Percentiles rank a stretch among this genome's conserved stretches.
Conservation (phyloP, 2,888 invertebrate genomes). For the Mesorhabditis spiculigera region DNA sequence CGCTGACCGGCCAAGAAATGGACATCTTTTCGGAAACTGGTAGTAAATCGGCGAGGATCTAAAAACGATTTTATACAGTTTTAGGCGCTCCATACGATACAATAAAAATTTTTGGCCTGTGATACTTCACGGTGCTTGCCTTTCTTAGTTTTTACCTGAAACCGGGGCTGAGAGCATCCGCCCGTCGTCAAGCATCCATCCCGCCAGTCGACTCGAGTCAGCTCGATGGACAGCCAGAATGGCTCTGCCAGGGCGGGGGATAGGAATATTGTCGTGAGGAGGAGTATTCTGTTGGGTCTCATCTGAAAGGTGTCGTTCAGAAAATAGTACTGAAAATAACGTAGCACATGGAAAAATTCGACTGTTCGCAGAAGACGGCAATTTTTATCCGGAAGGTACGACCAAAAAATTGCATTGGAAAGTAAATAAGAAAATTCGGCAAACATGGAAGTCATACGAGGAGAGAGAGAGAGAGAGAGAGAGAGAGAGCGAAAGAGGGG, state of each 20-base stretch:
- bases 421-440: background rate
- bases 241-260: constrained; percentile 11
- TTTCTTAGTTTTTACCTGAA: too few species aligned
- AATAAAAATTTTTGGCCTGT: too few species aligned
- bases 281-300: constrained; percentile 6
- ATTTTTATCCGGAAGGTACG: background rate
- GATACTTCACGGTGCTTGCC: too few species aligned
- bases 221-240: constrained; percentile 51
- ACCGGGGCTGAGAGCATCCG: constrained; percentile 44
- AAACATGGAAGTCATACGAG: too few species aligned
- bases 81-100: too few species aligned
- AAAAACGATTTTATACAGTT: too few species aligned
- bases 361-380: background rate
- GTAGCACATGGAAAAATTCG: background rate
- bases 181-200: constrained; percentile 52
- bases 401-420: too few species aligned
- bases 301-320: background rate
- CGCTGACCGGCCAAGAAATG: constrained; percentile 39
- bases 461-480: too few species aligned
- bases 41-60: constrained; percentile 32
- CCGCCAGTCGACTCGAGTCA: constrained; percentile 43
- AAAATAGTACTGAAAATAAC: background rate
- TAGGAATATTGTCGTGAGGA: constrained; percentile 8
- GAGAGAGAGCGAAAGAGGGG: too few species aligned
- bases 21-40: constrained; percentile 33